Conservation (phyloP, 2,113 vertebrate genomes). For the Piprites chloris region DNA sequence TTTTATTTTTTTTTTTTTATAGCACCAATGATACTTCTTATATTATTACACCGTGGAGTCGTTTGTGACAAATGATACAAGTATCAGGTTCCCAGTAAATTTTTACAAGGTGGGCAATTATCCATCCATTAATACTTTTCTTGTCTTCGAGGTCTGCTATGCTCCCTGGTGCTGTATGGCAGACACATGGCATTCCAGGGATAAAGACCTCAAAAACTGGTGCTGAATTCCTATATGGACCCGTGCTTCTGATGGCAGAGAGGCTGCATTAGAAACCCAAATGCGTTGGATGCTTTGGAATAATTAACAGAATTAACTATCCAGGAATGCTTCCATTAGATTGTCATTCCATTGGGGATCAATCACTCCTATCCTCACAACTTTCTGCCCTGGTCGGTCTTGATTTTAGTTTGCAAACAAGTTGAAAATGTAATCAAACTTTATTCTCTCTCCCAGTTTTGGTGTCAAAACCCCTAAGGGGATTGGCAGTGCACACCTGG, state of each 20-base stretch:
- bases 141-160: not conserved
- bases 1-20: slow-evolving; percentile 43
- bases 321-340: not conserved
- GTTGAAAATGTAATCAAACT: not conserved
- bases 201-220: not conserved
- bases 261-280: not conserved
- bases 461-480: not conserved
- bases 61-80: slow-evolving; percentile 21
- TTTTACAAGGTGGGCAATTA: slow-evolving; percentile 26
- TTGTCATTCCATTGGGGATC: not conserved
- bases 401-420: not conserved
- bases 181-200: not conserved
- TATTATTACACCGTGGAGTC: not conserved
- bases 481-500: not conserved
- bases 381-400: not conserved
- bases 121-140: not conserved
- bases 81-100: slow-evolving; percentile 22
- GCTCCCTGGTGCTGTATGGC: not conserved
- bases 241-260: rapidly evolving
- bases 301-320: not conserved
- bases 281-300: not conserved
- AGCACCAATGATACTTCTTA: slow-evolving; percentile 1
- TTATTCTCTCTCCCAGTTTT: not conserved
- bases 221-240: rapidly evolving
- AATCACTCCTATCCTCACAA: not conserved